Percentiles rank a stretch among this genome's conserved stretches.
Evolutionary conservation across 2,113 vertebrate genomes (phyloP).

Genomic region (Siniperca knerii): DNA sequence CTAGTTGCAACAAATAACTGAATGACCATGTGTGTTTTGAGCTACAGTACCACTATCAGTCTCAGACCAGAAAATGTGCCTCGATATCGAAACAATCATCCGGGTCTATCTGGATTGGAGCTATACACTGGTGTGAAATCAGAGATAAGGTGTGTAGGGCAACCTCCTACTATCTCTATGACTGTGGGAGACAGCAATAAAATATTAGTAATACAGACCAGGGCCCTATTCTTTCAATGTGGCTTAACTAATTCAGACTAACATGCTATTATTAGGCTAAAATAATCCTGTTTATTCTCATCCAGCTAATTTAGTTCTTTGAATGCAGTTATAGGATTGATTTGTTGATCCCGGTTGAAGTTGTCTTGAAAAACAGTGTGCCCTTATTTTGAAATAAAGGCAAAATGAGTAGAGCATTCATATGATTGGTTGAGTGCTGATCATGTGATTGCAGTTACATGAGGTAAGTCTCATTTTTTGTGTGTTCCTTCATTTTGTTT

Average conservation of each 20-base stretch:
- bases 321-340: not conserved
- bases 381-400: not conserved
- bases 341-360: not conserved
- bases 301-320: not conserved
- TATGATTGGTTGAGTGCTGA: not conserved
- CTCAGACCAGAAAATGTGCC: constrained; percentile 23
- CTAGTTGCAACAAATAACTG: not conserved
- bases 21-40: constrained; percentile 2
- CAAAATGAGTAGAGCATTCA: not conserved
- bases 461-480: too few species aligned
- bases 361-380: not conserved
- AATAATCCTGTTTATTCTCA: constrained; percentile 1
- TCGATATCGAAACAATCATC: constrained; percentile 37
- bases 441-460: not conserved
- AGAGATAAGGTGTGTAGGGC: constrained; percentile 44
- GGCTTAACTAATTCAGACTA: not conserved
- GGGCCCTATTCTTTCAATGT: not conserved
- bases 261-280: not conserved
- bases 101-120: constrained; percentile 43
- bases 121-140: constrained; percentile 42
- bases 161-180: constrained; percentile 11
- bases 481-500: too few species aligned
- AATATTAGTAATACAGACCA: constrained; percentile 8
- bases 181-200: not conserved
- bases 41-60: constrained; percentile 21